phyloP scores from a whole-genome alignment of 2,888 invertebrate genomes.

The Bimastos eiseni region DNA sequence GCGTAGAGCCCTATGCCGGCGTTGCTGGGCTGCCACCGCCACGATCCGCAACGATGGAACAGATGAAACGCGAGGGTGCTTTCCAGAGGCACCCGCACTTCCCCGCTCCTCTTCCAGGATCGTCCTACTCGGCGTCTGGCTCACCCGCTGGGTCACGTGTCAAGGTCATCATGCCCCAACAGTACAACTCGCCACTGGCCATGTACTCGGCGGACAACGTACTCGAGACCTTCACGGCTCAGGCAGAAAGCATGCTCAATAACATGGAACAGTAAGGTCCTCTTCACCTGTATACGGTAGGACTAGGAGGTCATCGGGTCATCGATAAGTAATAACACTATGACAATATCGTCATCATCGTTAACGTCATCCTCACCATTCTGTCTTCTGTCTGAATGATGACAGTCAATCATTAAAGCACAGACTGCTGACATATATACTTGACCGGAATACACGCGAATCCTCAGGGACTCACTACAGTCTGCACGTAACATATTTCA shows the following conservation, averaged over 20 bases:
- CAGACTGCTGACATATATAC: background rate
- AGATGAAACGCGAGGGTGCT: constrained; percentile 34
- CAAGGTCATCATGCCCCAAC: constrained; percentile 45
- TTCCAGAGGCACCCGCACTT: constrained; percentile 9
- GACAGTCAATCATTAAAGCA: no score
- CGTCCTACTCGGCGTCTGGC: background rate
- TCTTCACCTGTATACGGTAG: background rate
- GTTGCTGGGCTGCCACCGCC: constrained; percentile 41
- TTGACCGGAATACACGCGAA: background rate
- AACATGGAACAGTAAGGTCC: constrained; percentile 25
- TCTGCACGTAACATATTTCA: no score
- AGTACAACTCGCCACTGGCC: constrained; percentile 45
- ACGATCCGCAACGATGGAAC: constrained; percentile 40
- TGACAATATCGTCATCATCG: background rate
- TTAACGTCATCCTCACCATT: no score
- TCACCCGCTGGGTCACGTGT: constrained; percentile 33
- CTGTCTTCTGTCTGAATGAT: background rate
- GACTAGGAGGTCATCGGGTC: no score
- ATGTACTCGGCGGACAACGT: constrained; percentile 45
- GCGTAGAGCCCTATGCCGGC: constrained; percentile 41
- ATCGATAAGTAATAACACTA: background rate
- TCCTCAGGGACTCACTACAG: background rate
- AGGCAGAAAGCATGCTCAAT: constrained; percentile 37
- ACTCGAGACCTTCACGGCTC: constrained; percentile 43
- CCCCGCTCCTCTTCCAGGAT: constrained; percentile 1